These are phyloP conservation scores for Phrynocephalus vlangalii DNA, from an alignment of 2,797 vertebrate species.

Conservation along the genomic window DNA sequence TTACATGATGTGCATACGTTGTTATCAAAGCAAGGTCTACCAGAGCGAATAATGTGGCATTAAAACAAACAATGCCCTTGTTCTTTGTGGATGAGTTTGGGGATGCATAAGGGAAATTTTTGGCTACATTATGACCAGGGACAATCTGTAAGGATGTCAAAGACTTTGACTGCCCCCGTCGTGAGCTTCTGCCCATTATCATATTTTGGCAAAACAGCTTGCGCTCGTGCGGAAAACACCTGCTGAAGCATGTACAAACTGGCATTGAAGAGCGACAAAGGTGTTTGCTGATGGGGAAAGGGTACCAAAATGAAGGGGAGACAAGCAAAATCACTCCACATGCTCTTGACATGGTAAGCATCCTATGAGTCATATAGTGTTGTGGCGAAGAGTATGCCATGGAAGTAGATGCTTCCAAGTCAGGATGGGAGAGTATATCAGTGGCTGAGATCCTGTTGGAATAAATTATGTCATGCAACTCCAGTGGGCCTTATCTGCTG, in stretches of 20 bases:
- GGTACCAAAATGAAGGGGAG: slow-evolving; percentile 51
- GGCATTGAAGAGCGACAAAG: slow-evolving; percentile 39
- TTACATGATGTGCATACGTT: slow-evolving; percentile 67
- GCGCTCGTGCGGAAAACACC: slow-evolving; percentile 65
- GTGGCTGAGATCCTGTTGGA: too few species aligned
- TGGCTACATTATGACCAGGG: slow-evolving; percentile 64
- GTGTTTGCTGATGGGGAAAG: slow-evolving; percentile 45
- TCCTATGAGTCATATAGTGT: not conserved
- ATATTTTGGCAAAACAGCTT: slow-evolving; percentile 67
- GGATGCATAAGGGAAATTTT: slow-evolving; percentile 70
- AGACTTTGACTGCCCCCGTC: slow-evolving; percentile 57
- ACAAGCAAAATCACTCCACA: slow-evolving; percentile 19
- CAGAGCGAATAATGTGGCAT: slow-evolving; percentile 52
- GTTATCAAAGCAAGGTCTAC: slow-evolving; percentile 60
- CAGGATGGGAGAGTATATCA: too few species aligned
- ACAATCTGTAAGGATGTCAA: slow-evolving; percentile 67
- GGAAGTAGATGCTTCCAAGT: too few species aligned
- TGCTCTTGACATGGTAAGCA: slow-evolving; percentile 1
- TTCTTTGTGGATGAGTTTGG: slow-evolving; percentile 69
- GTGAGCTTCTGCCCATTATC: slow-evolving; percentile 56
- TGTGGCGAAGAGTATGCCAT: too few species aligned
- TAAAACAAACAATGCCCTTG: slow-evolving; percentile 63
- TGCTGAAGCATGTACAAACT: slow-evolving; percentile 57
- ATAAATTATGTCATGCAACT: too few species aligned
- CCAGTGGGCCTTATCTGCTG: too few species aligned